phyloP scores from a whole-genome alignment of 2,797 vertebrate genomes.

The Apodemus agrarius region DNA sequence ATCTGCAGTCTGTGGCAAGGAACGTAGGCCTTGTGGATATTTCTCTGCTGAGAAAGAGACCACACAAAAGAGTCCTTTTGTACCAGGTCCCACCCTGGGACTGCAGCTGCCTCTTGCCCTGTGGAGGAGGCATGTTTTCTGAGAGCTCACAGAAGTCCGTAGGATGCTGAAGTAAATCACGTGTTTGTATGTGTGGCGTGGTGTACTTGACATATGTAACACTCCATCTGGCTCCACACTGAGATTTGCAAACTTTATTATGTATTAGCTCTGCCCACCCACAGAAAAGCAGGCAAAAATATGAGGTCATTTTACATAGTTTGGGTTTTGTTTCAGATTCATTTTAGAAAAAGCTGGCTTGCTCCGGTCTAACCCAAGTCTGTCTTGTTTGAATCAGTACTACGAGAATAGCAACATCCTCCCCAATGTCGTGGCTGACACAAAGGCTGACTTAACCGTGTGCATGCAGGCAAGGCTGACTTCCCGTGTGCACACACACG shows the following conservation, averaged over 20 bases:
- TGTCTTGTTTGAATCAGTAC: neutral
- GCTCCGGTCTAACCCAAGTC: neutral
- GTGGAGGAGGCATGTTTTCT: neutral
- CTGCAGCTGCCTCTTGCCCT: neutral
- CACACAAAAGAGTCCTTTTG: neutral
- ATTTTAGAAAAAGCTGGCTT: neutral
- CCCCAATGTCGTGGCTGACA: neutral
- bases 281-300: neutral
- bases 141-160: neutral
- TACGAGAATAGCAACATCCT: neutral
- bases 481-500: neutral
- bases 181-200: neutral
- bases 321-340: neutral
- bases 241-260: neutral
- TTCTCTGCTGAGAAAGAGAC: neutral
- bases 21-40: fast-evolving
- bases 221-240: neutral
- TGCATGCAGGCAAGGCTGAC: neutral
- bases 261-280: neutral
- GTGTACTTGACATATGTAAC: neutral
- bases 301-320: neutral
- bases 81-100: neutral
- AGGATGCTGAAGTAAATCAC: neutral
- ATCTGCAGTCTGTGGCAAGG: neutral
- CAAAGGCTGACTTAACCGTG: neutral